Evolutionary conservation across 2,888 invertebrate genomes (phyloP).

Genomic region (Caradrina clavipalpis): DNA sequence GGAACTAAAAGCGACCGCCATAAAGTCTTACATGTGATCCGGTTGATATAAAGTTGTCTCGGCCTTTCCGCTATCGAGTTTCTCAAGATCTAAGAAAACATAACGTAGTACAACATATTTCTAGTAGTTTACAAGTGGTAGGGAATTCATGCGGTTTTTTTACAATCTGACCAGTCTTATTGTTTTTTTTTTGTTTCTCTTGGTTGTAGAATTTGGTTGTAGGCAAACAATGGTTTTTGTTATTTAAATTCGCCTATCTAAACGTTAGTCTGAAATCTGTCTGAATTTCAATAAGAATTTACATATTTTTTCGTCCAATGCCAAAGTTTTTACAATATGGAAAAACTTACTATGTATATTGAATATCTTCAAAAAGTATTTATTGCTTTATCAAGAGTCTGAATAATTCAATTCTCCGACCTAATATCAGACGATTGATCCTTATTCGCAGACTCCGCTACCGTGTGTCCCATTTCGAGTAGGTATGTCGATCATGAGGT

Average conservation of each 20-base stretch:
- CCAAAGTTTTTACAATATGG: constrained; percentile 1
- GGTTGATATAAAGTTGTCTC: constrained; percentile 62
- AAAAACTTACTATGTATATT: neutral
- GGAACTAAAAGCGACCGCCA: constrained; percentile 50
- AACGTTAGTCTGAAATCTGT: neutral
- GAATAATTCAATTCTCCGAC: constrained; percentile 1
- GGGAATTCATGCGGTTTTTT: constrained; percentile 27
- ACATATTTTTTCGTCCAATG: neutral
- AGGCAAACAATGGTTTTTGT: neutral
- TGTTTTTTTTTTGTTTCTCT: neutral
- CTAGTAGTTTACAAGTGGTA: constrained; percentile 34
- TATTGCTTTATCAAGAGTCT: constrained; percentile 3
- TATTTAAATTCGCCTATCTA: neutral
- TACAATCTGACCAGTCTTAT: constrained; percentile 6
- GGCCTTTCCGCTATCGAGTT: constrained; percentile 52
- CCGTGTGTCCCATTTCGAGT: constrained; percentile 6
- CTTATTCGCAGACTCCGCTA: constrained; percentile 2
- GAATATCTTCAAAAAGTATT: constrained; percentile 8
- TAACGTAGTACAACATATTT: constrained; percentile 49
- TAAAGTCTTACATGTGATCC: constrained; percentile 59
- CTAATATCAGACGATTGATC: neutral
- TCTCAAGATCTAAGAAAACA: constrained; percentile 56
- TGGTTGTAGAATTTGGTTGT: neutral
- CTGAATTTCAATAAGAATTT: neutral
- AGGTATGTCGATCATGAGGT: constrained; percentile 37